Conservation (phyloP, 2,797 vertebrate genomes). For the Melanotaenia nigrans region DNA sequence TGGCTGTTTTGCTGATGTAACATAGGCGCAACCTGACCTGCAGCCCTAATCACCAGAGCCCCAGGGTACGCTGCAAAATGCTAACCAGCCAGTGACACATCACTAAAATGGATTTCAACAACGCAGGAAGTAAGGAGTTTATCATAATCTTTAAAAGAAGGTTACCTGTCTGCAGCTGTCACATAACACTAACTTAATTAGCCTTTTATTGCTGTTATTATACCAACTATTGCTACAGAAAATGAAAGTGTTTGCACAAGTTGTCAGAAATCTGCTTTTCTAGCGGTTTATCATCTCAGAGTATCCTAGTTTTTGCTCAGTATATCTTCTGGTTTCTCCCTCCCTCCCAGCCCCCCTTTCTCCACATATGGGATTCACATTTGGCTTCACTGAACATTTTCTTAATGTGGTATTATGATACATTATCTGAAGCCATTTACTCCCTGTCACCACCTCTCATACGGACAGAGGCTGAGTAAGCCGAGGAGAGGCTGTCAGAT, state of each 20-base stretch:
- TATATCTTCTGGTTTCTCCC: constrained; percentile 25
- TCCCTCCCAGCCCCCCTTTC: constrained; percentile 35
- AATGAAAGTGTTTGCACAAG: constrained; percentile 55
- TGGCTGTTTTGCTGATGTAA: constrained; percentile 13
- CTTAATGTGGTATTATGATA: constrained; percentile 77
- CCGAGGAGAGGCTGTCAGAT: constrained; percentile 40
- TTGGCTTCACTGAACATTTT: constrained; percentile 59
- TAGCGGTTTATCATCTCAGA: constrained; percentile 50
- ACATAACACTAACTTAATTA: constrained; percentile 7
- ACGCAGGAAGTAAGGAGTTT: constrained; percentile 11
- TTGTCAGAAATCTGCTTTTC: constrained; percentile 58
- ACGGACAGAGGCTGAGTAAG: constrained; percentile 50
- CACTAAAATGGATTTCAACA: constrained; percentile 21
- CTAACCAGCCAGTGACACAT: constrained; percentile 15
- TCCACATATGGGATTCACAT: constrained; percentile 78
- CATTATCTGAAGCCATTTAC: constrained; percentile 72
- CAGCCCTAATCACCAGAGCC: background rate
- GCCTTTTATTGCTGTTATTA: constrained; percentile 39
- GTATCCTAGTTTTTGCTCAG: constrained; percentile 7
- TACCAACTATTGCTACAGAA: constrained; percentile 22
- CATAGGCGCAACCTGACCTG: constrained; percentile 23
- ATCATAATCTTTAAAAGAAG: constrained; percentile 10
- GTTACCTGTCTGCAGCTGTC: constrained; percentile 39
- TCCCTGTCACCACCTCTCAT: constrained; percentile 72
- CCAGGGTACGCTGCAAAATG: background rate